A percentile compares a stretch with the other conserved stretches of the same genome.
Conservation (phyloP, 2,888 invertebrate genomes). For the Protodeltote pygarga region DNA sequence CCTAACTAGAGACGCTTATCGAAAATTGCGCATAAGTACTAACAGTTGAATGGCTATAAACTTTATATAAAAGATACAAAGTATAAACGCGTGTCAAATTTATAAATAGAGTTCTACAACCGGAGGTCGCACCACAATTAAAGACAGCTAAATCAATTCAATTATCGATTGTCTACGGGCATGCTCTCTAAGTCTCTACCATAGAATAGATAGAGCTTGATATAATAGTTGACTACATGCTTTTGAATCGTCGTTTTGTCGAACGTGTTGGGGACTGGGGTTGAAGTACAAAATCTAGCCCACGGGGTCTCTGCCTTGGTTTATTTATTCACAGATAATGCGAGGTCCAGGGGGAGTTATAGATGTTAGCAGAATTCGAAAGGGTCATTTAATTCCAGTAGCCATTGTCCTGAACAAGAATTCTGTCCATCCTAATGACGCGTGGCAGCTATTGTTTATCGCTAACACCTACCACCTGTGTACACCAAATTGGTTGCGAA, state of each 20-base stretch:
- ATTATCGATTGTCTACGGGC: slow-evolving; percentile 21
- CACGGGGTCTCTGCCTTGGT: slow-evolving; percentile 3
- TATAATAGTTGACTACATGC: no score
- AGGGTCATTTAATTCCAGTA: slow-evolving; percentile 28
- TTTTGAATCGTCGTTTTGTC: slow-evolving; percentile 2
- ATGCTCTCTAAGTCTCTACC: not conserved
- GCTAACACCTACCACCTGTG: slow-evolving; percentile 59
- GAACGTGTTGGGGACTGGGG: no score
- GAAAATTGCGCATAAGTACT: no score
- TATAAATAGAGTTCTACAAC: not conserved
- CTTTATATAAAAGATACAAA: no score
- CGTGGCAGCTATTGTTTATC: slow-evolving; percentile 56
- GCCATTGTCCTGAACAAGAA: slow-evolving; percentile 55
- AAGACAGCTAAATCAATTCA: slow-evolving; percentile 7
- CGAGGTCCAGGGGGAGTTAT: slow-evolving; percentile 3
- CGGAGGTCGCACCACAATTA: slow-evolving; percentile 1
- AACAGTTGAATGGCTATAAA: no score
- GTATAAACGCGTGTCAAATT: no score
- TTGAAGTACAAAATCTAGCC: slow-evolving; percentile 2
- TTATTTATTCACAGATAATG: slow-evolving; percentile 7
- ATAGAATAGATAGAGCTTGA: no score
- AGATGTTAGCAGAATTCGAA: slow-evolving; percentile 25
- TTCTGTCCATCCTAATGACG: slow-evolving; percentile 60
- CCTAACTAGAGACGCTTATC: no score
- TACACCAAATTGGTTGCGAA: slow-evolving; percentile 55